phyloP scores from a whole-genome alignment of 2,113 vertebrate species.

The Eubucco bourcierii region DNA sequence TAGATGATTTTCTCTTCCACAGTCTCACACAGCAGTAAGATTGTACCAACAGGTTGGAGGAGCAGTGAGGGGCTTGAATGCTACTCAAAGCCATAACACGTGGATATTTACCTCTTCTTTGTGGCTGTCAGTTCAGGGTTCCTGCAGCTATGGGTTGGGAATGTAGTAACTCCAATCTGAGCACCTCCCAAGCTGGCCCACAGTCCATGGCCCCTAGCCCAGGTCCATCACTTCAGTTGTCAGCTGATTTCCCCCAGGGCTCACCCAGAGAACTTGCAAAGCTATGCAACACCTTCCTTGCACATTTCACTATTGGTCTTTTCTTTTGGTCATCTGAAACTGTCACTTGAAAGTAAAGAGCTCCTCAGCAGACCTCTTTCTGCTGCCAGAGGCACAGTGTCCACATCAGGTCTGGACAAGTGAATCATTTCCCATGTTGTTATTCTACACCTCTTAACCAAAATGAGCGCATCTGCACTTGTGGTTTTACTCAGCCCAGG shows the following conservation, averaged over 20 bases:
- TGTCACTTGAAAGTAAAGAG: not conserved
- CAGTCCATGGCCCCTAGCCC: too few species aligned
- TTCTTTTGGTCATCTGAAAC: not conserved
- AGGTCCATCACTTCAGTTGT: accelerated
- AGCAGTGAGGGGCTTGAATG: not conserved
- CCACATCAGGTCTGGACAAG: not conserved
- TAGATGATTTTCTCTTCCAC: not conserved
- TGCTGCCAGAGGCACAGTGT: not conserved
- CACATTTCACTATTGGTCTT: not conserved
- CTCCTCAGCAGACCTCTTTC: not conserved
- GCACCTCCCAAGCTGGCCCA: not conserved
- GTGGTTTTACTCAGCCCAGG: not conserved
- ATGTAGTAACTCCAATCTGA: not conserved
- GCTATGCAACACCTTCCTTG: not conserved
- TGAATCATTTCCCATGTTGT: not conserved
- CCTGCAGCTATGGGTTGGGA: not conserved
- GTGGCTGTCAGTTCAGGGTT: not conserved
- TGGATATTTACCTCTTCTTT: not conserved
- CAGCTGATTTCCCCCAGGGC: not conserved
- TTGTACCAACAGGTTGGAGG: not conserved
- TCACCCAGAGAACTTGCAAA: not conserved
- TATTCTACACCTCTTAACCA: not conserved
- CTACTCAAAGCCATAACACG: accelerated
- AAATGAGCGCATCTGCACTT: accelerated
- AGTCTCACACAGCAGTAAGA: not conserved